Evolutionary conservation across 1,140 invertebrate species (phyloP), one percentile per base, ranked within the genome.

Genomic region (Babylonia areolata): DNA sequence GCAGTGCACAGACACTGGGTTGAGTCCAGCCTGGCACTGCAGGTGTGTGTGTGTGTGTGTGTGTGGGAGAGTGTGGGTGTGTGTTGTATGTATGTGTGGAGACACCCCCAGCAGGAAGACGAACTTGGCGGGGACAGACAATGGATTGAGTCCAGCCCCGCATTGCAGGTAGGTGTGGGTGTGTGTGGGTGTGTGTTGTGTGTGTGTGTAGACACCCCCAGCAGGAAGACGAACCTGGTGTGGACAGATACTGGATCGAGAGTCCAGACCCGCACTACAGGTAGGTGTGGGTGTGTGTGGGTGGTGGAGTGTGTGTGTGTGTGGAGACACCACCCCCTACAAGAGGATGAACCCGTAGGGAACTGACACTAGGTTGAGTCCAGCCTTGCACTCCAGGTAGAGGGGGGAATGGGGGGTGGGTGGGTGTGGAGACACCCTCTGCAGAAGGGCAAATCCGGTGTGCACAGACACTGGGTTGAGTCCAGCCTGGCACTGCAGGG

Each of bases 1-100:
- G n/a, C n/a, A n/a, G n/a, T n/a, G n/a, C n/a, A 99, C 95, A 95
- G 99, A 81, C 96, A 98, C 90, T 98, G 98, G 96, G 97, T 99
- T 85, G 95, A 96, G 40, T 96, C 97, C 69, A 98, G 98, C 93
- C 97, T 97, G 69, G 92, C 96, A 17, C 92, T 97, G 39, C 92
- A 95, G 90, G 46, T 12, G n/a, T n/a, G n/a, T n/a, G n/a, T n/a
- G n/a, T n/a, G 15, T 17, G 23, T 28, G 95, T 95, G 86, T 86
- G 69, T 40, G 1, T 33, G 58, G 20, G 28, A 69, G n/a, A 69
- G 15, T 17, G 0, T 51, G 17, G n/a, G n/a, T 1, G 28, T 58
- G 28, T 40, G 42, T 23, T 51, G 64, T 23, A 23, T 51, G 46
- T 51, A 20, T 51, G n/a, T n/a, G n/a, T n/a, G n/a, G n/a, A 95